These are phyloP conservation scores for Boloria selene DNA, from an alignment of 2,888 invertebrate genomes.

Conservation along the genomic window DNA sequence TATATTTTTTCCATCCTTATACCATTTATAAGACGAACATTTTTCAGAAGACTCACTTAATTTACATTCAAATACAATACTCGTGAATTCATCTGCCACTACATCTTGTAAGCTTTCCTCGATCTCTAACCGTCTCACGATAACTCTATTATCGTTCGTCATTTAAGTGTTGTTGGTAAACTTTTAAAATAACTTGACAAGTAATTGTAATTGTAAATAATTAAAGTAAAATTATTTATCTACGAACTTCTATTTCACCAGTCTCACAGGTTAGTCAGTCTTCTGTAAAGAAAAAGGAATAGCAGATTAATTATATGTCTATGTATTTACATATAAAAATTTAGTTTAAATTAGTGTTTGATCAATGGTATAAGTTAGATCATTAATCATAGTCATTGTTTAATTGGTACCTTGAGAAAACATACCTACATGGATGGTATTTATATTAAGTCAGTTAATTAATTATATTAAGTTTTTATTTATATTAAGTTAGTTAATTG, in stretches of 20 bases:
- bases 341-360: neutral
- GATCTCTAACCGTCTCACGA: conserved; percentile 37
- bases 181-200: neutral
- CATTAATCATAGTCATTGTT: no score
- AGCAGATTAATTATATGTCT: neutral
- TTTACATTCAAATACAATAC: conserved; percentile 46
- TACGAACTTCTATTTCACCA: conserved; percentile 17
- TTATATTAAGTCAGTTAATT: no score
- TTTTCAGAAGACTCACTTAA: conserved; percentile 33
- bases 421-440: no score
- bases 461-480: no score
- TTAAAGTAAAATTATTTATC: neutral
- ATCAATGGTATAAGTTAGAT: no score
- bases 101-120: conserved; percentile 44
- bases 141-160: conserved; percentile 33
- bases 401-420: no score
- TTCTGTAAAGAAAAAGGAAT: conserved; percentile 24
- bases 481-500: no score
- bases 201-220: no score
- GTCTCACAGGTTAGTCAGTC: conserved; percentile 21
- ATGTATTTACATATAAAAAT: neutral
- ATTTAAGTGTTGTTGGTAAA: conserved; percentile 13
- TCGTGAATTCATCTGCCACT: conserved; percentile 40
- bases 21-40: conserved; percentile 42
- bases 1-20: conserved; percentile 45